These are phyloP conservation scores for Punctoribates punctum DNA, from an alignment of 2,888 invertebrate genomes.

Conservation along the genomic window DNA sequence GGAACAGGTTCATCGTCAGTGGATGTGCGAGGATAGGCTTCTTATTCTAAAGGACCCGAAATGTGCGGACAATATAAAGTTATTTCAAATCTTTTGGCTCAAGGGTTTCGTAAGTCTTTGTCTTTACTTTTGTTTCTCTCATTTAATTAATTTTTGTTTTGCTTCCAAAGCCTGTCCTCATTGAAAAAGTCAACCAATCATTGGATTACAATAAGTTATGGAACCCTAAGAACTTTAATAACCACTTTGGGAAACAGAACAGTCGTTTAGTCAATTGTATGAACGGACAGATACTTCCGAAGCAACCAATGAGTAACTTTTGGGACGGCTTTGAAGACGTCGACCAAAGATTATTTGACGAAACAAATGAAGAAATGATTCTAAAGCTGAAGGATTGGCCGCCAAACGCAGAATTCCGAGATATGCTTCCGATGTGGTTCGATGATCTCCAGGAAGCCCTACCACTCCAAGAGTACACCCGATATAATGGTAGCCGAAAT, in stretches of 20 bases:
- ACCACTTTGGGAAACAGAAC: conserved; percentile 84
- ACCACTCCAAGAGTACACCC: conserved; percentile 85
- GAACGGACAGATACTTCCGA: conserved; percentile 80
- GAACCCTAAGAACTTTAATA: conserved; percentile 83
- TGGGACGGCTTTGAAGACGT: conserved; percentile 95
- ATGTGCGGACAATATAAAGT: conserved; percentile 64
- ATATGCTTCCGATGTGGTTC: conserved; percentile 70
- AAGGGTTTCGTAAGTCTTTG: conserved; percentile 60
- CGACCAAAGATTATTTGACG: conserved; percentile 55
- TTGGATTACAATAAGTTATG: conserved; percentile 72
- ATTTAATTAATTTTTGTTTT: conserved; percentile 29
- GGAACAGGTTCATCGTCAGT: conserved; percentile 82
- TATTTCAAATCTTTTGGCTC: conserved; percentile 79
- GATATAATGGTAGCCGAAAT: conserved; percentile 78
- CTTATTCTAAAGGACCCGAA: conserved; percentile 75
- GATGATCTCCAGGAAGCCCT: conserved; percentile 82
- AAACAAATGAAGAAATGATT: conserved; percentile 65
- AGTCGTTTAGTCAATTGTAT: conserved; percentile 91
- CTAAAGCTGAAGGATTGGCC: conserved; percentile 97
- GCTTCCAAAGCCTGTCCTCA: conserved; percentile 73
- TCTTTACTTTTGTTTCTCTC: conserved; percentile 4
- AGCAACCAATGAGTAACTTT: conserved; percentile 85
- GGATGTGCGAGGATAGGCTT: conserved; percentile 88
- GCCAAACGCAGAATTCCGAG: conserved; percentile 88
- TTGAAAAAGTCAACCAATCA: conserved; percentile 76